Percentiles rank a stretch among this genome's conserved stretches.
phyloP scores from a whole-genome alignment of 2,113 vertebrate genomes.

The Prunella himalayana region DNA sequence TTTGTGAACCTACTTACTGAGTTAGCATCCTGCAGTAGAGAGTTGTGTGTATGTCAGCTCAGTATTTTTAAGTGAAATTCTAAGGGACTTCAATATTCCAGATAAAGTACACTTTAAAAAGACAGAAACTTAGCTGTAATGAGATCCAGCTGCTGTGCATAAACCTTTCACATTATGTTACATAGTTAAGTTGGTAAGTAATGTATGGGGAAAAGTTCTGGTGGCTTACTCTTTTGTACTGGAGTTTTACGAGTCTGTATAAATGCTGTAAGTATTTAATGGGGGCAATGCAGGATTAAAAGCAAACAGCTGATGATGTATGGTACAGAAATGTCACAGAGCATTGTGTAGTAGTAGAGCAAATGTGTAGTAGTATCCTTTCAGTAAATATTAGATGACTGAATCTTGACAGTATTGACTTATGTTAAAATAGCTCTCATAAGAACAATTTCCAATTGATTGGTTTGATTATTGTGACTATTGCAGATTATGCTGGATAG shows the following conservation, averaged over 20 bases:
- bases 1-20: neutral
- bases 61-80: neutral
- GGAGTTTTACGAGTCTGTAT: conserved; percentile 31
- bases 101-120: conserved; percentile 8
- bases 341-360: no score
- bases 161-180: conserved; percentile 52
- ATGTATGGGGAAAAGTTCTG: conserved; percentile 29
- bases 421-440: neutral
- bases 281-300: conserved; percentile 17
- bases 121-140: conserved; percentile 14
- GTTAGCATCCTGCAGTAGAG: neutral
- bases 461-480: neutral
- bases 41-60: neutral
- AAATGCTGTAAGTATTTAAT: conserved; percentile 35
- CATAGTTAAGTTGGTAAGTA: conserved; percentile 41
- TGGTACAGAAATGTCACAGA: neutral
- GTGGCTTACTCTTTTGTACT: conserved; percentile 23
- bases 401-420: neutral
- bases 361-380: neutral
- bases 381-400: neutral
- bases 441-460: neutral
- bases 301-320: neutral
- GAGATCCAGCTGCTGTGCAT: conserved; percentile 48
- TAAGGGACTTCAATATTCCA: neutral
- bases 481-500: neutral